These are phyloP conservation scores for Enteromius thamalakanensis DNA, from an alignment of 2,797 vertebrate species.

Conservation along the genomic window DNA sequence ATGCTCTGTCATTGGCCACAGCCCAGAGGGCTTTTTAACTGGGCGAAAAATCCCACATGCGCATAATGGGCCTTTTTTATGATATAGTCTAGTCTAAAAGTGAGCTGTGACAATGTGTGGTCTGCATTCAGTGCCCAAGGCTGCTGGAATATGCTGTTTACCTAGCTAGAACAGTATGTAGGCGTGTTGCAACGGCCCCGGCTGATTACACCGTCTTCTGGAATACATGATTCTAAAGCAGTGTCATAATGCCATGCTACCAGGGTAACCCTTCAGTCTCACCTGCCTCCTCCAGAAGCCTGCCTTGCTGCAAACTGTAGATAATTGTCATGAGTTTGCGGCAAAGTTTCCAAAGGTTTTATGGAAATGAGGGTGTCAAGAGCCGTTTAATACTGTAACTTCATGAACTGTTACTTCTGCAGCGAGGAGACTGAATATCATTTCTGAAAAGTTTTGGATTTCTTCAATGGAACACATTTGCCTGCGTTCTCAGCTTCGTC, in stretches of 20 bases:
- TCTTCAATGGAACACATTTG: constrained; percentile 32
- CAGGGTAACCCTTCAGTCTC: constrained; percentile 61
- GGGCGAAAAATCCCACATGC: constrained; percentile 75
- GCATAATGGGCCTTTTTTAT: constrained; percentile 79
- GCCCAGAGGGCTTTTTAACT: constrained; percentile 69
- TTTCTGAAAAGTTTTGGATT: constrained; percentile 28
- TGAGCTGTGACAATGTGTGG: constrained; percentile 81
- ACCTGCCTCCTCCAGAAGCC: constrained; percentile 44
- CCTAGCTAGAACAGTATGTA: constrained; percentile 64
- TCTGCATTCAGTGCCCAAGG: constrained; percentile 68
- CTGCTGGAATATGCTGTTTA: constrained; percentile 66
- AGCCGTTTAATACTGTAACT: constrained; percentile 19
- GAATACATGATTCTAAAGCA: constrained; percentile 62
- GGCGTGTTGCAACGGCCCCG: constrained; percentile 55
- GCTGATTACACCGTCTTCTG: constrained; percentile 56
- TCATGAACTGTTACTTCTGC: constrained; percentile 17
- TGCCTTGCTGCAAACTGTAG: constrained; percentile 22
- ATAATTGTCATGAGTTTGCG: constrained; percentile 16
- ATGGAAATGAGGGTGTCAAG: constrained; percentile 38
- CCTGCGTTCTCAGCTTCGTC: constrained; percentile 16
- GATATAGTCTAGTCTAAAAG: constrained; percentile 72
- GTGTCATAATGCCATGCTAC: constrained; percentile 60
- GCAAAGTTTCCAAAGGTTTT: constrained; percentile 34
- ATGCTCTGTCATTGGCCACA: constrained; percentile 81
- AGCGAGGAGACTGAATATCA: constrained; percentile 19